Percentiles rank a stretch among this genome's conserved stretches.
phyloP scores from a whole-genome alignment of 2,797 vertebrate species.

The Rallus crepitans region DNA sequence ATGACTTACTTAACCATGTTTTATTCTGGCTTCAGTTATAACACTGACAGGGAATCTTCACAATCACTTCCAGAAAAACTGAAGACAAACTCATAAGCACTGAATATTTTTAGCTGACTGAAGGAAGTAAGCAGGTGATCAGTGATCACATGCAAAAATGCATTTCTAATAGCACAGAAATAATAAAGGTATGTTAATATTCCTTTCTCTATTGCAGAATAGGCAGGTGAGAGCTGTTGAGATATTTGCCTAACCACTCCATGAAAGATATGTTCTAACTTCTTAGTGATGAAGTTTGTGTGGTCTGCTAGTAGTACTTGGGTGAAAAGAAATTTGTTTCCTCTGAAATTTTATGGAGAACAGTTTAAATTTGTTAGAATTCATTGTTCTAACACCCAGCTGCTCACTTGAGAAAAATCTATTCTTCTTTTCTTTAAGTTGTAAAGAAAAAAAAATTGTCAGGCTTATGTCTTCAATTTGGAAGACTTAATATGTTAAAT shows the following conservation, averaged over 20 bases:
- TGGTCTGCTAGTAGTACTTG: background rate
- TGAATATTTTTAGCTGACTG: conserved; percentile 13
- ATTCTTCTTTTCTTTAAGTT: too few relatives aligned
- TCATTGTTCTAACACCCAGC: background rate
- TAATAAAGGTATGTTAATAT: background rate
- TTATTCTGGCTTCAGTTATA: conserved; percentile 14
- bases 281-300: background rate
- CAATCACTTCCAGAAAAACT: conserved; percentile 21
- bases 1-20: background rate
- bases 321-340: background rate
- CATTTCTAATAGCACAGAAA: background rate
- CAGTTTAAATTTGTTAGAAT: background rate
- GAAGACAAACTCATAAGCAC: conserved; percentile 21
- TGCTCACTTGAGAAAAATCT: too few relatives aligned
- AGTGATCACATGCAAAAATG: background rate
- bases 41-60: background rate
- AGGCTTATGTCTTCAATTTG: background rate
- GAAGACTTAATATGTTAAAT: background rate
- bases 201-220: background rate
- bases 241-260: background rate
- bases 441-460: background rate
- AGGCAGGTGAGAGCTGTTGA: background rate
- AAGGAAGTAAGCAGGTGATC: background rate
- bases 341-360: background rate
- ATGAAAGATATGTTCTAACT: background rate